Percentiles rank a stretch among this genome's conserved stretches.
These are phyloP conservation scores for Motacilla alba DNA, from an alignment of 2,113 vertebrate genomes.

Conservation along the genomic window DNA sequence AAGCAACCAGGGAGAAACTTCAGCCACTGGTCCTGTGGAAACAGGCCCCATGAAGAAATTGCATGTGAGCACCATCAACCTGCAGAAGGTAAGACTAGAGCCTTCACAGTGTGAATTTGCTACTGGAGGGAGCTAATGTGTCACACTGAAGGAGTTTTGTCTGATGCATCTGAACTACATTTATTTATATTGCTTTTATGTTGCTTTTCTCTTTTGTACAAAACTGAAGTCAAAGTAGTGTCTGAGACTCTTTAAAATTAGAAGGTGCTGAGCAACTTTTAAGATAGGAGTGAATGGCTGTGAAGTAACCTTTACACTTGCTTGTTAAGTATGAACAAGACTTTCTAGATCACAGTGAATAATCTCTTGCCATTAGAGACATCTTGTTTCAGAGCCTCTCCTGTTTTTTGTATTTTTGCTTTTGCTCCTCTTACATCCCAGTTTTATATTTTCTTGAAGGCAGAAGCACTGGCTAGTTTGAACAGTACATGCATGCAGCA, in stretches of 20 bases:
- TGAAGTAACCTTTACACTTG: not conserved
- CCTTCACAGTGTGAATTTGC: not conserved
- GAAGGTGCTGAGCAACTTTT: not conserved
- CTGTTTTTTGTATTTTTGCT: not conserved
- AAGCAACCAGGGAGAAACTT: slow-evolving; percentile 83
- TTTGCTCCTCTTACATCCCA: not conserved
- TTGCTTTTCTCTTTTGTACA: not conserved
- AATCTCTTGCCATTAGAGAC: not conserved
- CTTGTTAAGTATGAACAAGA: not conserved
- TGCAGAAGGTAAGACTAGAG: slow-evolving; percentile 85
- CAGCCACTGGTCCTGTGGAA: slow-evolving; percentile 89
- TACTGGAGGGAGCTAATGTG: not conserved
- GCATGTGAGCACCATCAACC: slow-evolving; percentile 96
- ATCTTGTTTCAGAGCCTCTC: not conserved
- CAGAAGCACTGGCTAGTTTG: not conserved
- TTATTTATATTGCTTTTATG: not conserved
- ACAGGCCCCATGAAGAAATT: slow-evolving; percentile 97
- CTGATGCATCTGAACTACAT: not conserved
- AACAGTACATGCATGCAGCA: not conserved
- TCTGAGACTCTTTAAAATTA: not conserved
- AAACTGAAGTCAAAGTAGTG: not conserved
- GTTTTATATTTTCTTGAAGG: not conserved
- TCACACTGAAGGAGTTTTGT: not conserved
- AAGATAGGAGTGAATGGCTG: not conserved
- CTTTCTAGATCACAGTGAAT: not conserved